Base-by-base conservation (phyloP, 2,113 vertebrate genomes). In the Ailurus styani region DNA sequence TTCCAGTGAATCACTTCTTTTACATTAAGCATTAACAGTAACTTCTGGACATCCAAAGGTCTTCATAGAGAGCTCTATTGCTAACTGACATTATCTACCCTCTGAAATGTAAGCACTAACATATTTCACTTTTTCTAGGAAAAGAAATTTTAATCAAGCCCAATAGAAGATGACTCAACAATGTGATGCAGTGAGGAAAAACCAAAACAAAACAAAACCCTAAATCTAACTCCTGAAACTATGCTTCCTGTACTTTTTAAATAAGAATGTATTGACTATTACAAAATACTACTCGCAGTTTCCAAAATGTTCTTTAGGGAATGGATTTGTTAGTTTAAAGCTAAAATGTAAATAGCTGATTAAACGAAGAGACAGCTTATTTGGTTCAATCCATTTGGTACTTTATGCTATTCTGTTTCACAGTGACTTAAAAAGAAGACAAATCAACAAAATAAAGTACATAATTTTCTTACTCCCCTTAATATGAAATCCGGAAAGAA, bases 81-180 rank as follows among this genome's bases (percentile, higher is more conserved):
- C 79, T 37, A 86, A 81, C 64, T 21, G 77, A 86, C 75, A 86
- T 93, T 90, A 86, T 50, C 93, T 55, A 83, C 70, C 50, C 62
- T 93, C 55, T 3, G 27, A 97, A 91, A 47, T 84, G 23, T 82
- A 92, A 96, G 83, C 17, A 6, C 54, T 55, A 87, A 91, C 77
- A n/a, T 81, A 77, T 72, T 90, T 95, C 87, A 92, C 57, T 93
- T 68, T 77, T 96, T 54, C 62, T 54, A 85, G 73, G 62, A 93
- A 95, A 90, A 93, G 50, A 95, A 78, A 96, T 84, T 83, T 91
- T 91, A 87, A 93, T 84, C 79, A 82, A 6, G 82, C 86, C 37
- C 82, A 90, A 84, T 29, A 79, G 93, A 96, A 96, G 93, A 95
- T 45, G 70, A 87, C 50, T 90, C 86, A 34, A 23, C 11, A 57